Percentiles rank a stretch among this genome's conserved stretches.
Conservation (phyloP, 2,888 invertebrate species). For the Drosophila conformis region DNA sequence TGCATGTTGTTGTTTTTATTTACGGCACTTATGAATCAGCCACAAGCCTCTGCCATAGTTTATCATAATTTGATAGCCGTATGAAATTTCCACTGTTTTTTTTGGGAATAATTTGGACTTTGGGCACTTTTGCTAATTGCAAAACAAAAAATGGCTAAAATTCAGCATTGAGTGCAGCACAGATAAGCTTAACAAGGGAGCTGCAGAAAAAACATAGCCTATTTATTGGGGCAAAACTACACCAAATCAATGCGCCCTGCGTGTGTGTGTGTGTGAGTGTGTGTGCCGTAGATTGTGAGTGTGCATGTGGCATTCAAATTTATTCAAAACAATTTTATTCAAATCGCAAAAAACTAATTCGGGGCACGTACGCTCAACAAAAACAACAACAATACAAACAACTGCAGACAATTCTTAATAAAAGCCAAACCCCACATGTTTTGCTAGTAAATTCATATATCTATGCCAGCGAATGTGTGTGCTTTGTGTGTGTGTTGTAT, state of each 20-base stretch:
- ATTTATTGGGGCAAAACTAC: conserved; percentile 51
- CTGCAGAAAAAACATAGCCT: conserved; percentile 48
- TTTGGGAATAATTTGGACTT: conserved; percentile 23
- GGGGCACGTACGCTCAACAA: conserved; percentile 65
- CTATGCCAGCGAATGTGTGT: conserved; percentile 13
- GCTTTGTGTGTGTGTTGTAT: conserved; percentile 7
- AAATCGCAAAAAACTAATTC: conserved; percentile 80
- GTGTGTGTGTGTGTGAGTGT: conserved; percentile 3
- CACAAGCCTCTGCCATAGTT: not conserved
- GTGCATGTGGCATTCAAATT: conserved; percentile 73
- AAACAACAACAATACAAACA: conserved; percentile 21
- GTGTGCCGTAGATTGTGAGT: conserved; percentile 38
- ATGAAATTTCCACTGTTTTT: conserved; percentile 17
- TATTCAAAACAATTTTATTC: conserved; percentile 80
- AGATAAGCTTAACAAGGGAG: conserved; percentile 23
- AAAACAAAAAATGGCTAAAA: conserved; percentile 24
- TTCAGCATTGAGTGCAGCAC: conserved; percentile 31
- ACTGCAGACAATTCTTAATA: conserved; percentile 51
- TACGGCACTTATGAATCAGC: not conserved
- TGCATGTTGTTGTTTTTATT: not conserved
- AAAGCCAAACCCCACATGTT: conserved; percentile 46
- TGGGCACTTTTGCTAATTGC: conserved; percentile 42
- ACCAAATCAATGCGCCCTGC: conserved; percentile 1
- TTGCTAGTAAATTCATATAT: conserved; percentile 55
- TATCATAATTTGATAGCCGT: conserved; percentile 19